These are phyloP conservation scores for Halcyon smyrnensis DNA, from an alignment of 2,797 vertebrate genomes.

Conservation along the genomic window DNA sequence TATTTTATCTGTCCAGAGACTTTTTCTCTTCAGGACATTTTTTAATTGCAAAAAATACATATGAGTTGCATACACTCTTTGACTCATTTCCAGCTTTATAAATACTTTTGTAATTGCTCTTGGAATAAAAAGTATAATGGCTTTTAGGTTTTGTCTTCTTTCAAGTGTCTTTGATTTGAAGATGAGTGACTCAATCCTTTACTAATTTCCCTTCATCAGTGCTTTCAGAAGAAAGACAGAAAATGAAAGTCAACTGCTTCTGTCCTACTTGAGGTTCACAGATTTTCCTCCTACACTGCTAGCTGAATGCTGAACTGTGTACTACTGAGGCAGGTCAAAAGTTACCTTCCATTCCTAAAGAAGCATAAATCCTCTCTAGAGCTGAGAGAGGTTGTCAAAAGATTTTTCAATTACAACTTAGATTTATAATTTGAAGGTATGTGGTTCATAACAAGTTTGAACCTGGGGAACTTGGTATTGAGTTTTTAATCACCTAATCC, in stretches of 20 bases:
- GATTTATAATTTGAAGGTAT: not conserved
- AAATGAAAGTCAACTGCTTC: not conserved
- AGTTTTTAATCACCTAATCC: not conserved
- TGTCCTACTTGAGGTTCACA: not conserved
- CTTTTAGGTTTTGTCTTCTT: not conserved
- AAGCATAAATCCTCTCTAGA: not conserved
- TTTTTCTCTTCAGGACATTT: not conserved
- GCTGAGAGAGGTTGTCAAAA: not conserved
- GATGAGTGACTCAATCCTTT: not conserved
- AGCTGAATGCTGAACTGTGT: not conserved
- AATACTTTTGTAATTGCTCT: not conserved
- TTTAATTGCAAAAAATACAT: not conserved
- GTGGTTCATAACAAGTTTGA: not conserved
- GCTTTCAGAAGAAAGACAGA: not conserved
- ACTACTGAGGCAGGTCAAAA: not conserved
- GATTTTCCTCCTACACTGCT: not conserved
- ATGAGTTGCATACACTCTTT: not conserved
- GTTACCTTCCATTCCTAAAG: not conserved
- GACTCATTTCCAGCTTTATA: not conserved
- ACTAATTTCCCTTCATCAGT: not conserved
- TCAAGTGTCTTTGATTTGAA: not conserved
- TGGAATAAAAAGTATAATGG: not conserved
- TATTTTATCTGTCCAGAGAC: not conserved
- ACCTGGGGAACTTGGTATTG: not conserved
- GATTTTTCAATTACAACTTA: not conserved